These are phyloP conservation scores for Dendroctonus valens DNA, from an alignment of 1,140 invertebrate species.

Conservation along the genomic window DNA sequence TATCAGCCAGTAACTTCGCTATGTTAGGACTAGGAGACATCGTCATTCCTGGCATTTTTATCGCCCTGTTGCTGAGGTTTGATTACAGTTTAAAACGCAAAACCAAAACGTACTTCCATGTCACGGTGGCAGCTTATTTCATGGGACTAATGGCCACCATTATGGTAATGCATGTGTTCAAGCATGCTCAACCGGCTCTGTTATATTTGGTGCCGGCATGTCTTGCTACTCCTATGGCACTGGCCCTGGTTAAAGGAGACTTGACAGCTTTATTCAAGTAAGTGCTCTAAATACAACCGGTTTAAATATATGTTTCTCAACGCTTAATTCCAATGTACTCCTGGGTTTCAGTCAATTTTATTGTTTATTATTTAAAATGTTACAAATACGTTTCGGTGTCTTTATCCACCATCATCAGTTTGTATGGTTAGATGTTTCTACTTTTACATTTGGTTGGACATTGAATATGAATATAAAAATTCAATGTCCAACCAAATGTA, in stretches of 20 bases:
- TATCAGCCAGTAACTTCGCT: slow-evolving; percentile 92
- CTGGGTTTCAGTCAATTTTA: background rate
- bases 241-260: slow-evolving; percentile 90
- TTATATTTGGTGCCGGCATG: slow-evolving; percentile 97
- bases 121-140: slow-evolving; percentile 93
- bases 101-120: slow-evolving; percentile 88
- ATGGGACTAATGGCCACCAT: slow-evolving; percentile 92
- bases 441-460: no score
- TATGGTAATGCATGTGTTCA: slow-evolving; percentile 97
- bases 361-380: no score
- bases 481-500: no score
- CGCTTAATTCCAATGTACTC: background rate
- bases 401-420: no score
- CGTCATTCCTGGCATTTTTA: slow-evolving; percentile 99
- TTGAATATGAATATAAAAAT: no score
- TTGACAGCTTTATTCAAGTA: slow-evolving; percentile 87
- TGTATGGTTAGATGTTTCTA: no score
- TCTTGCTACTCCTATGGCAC: slow-evolving; percentile 79
- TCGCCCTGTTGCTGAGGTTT: slow-evolving; percentile 93
- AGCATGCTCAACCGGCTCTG: slow-evolving; percentile 98
- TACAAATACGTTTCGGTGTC: no score
- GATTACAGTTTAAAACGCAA: slow-evolving; percentile 89
- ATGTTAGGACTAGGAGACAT: slow-evolving; percentile 99
- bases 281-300: slow-evolving; percentile 53
- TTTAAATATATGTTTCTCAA: background rate